These are phyloP conservation scores for Liasis olivaceus DNA, from an alignment of 2,797 vertebrate genomes.

Conservation along the genomic window DNA sequence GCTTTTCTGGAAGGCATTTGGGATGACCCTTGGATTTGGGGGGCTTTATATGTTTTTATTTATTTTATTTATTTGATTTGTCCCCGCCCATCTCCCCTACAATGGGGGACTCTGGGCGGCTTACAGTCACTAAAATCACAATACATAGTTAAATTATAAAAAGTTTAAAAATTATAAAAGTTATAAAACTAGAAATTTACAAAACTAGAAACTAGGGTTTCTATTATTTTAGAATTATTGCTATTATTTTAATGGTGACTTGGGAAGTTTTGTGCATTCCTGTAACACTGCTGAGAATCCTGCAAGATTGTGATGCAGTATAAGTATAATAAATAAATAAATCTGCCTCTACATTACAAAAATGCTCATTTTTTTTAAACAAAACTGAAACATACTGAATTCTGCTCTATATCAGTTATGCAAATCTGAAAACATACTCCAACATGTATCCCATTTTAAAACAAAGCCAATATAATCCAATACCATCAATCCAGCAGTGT, in stretches of 20 bases:
- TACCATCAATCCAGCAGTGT: not conserved
- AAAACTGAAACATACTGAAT: not conserved
- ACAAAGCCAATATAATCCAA: not conserved
- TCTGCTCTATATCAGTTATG: not conserved
- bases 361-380: not conserved
- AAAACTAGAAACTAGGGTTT: too few species aligned
- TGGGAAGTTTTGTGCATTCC: too few species aligned
- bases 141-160: too few species aligned
- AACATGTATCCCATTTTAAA: not conserved
- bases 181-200: too few species aligned
- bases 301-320: not conserved
- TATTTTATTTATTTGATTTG: too few species aligned
- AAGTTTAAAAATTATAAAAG: too few species aligned
- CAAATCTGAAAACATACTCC: not conserved
- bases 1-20: not conserved
- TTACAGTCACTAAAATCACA: too few species aligned
- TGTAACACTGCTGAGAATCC: too few species aligned
- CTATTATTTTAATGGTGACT: not conserved
- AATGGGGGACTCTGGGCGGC: too few species aligned
- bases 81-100: too few species aligned
- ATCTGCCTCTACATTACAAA: not conserved
- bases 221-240: not conserved
- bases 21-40: not conserved
- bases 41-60: not conserved
- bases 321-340: not conserved